Conservation (phyloP, 1,140 invertebrate species). For the Stegodyphus dumicola region DNA sequence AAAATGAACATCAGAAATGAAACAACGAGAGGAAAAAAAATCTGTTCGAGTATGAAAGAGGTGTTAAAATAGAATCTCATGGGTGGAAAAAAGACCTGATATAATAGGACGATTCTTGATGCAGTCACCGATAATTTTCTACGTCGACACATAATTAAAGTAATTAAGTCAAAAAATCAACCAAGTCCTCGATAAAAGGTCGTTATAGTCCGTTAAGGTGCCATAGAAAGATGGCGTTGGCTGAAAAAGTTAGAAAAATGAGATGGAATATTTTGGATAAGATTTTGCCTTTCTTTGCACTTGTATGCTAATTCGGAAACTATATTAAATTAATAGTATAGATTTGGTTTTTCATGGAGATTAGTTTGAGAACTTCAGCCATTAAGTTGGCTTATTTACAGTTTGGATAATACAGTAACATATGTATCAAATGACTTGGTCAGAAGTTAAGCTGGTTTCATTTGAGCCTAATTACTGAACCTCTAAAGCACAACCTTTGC, state of each 20-base stretch:
- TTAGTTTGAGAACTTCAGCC: too few relatives aligned
- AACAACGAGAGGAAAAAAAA: neutral
- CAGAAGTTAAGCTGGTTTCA: too few relatives aligned
- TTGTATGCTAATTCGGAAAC: too few relatives aligned
- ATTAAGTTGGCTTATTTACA: too few relatives aligned
- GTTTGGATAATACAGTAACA: too few relatives aligned
- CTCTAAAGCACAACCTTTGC: constrained; percentile 6
- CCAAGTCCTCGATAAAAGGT: neutral
- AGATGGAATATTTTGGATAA: neutral
- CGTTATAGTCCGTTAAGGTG: constrained; percentile 28
- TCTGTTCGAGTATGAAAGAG: neutral
- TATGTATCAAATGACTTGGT: too few relatives aligned
- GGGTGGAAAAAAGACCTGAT: neutral
- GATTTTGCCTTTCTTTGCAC: too few relatives aligned
- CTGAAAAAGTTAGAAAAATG: constrained; percentile 34
- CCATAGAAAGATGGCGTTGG: neutral
- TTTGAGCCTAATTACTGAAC: too few relatives aligned
- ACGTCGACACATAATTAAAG: constrained; percentile 35
- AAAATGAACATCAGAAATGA: neutral
- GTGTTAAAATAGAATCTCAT: neutral
- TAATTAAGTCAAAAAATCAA: constrained; percentile 38
- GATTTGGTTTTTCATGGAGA: too few relatives aligned
- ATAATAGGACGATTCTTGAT: constrained; percentile 28
- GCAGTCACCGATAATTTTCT: constrained; percentile 40
- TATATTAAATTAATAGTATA: too few relatives aligned